These are phyloP conservation scores for Pyrgilauda ruficollis DNA, from an alignment of 2,113 vertebrate genomes.

Conservation along the genomic window DNA sequence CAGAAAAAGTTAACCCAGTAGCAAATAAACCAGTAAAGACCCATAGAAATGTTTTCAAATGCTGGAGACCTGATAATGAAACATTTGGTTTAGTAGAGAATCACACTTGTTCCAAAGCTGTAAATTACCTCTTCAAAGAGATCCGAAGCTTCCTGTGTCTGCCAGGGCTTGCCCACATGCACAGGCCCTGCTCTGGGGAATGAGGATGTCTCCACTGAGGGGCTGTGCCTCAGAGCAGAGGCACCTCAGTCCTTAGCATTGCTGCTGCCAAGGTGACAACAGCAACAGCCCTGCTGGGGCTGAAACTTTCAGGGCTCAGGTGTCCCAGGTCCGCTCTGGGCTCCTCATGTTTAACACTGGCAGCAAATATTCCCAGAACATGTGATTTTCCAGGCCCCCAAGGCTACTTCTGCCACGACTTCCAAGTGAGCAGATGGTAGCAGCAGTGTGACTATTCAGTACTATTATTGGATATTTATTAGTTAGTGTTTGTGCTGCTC, in stretches of 20 bases:
- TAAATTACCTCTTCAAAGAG: background rate
- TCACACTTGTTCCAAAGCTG: background rate
- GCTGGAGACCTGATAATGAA: background rate
- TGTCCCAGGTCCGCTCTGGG: background rate
- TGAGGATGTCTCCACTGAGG: background rate
- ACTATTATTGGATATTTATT: background rate
- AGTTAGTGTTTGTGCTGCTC: background rate
- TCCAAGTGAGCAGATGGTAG: background rate
- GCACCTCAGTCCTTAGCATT: background rate
- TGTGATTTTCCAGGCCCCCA: background rate
- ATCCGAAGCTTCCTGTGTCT: background rate
- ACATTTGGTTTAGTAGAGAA: background rate
- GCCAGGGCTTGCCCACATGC: accelerated
- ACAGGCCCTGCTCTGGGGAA: background rate
- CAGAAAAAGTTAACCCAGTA: background rate
- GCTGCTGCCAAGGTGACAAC: background rate
- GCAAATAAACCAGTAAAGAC: background rate
- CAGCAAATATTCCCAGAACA: background rate
- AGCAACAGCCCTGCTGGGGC: background rate
- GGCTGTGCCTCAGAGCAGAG: background rate
- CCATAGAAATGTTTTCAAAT: background rate
- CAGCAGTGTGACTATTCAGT: background rate
- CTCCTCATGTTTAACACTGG: background rate
- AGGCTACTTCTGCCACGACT: background rate
- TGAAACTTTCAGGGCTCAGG: background rate